Conservation (phyloP, 2,113 vertebrate species). For the Heptranchias perlo region DNA sequence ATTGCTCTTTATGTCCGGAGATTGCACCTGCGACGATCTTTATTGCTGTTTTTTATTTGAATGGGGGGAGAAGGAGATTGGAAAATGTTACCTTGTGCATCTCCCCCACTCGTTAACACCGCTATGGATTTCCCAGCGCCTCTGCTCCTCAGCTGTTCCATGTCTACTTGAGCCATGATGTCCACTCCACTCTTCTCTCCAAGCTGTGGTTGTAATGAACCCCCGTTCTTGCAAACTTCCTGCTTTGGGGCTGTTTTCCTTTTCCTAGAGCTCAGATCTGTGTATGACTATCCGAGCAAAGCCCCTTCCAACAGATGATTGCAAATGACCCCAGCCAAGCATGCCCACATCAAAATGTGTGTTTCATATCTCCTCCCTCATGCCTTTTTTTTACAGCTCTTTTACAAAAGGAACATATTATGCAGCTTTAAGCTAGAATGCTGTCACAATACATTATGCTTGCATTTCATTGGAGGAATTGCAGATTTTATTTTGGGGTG, state of each 20-base stretch:
- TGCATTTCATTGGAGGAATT: not conserved
- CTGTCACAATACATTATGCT: not conserved
- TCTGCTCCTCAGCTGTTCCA: slow-evolving; percentile 71
- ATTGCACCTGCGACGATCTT: slow-evolving; percentile 26
- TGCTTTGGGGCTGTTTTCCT: not conserved
- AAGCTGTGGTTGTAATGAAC: too few relatives aligned
- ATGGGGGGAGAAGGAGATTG: not conserved
- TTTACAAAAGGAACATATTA: too few relatives aligned
- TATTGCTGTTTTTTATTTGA: not conserved
- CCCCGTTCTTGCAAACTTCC: not conserved
- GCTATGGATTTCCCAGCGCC: slow-evolving; percentile 80
- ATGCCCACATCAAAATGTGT: not conserved
- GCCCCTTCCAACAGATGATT: not conserved
- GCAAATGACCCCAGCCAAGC: not conserved
- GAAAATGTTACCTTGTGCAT: slow-evolving; percentile 76
- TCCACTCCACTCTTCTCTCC: not conserved
- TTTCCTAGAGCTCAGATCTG: not conserved
- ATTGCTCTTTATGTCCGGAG: not conserved
- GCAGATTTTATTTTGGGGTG: not conserved
- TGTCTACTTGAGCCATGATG: slow-evolving; percentile 58
- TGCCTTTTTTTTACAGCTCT: not conserved
- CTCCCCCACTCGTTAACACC: slow-evolving; percentile 87
- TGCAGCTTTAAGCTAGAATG: not conserved
- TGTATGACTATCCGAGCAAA: not conserved
- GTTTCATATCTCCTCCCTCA: not conserved